These are phyloP conservation scores for Calliopsis andreniformis DNA, from an alignment of 1,140 invertebrate species.

Conservation along the genomic window DNA sequence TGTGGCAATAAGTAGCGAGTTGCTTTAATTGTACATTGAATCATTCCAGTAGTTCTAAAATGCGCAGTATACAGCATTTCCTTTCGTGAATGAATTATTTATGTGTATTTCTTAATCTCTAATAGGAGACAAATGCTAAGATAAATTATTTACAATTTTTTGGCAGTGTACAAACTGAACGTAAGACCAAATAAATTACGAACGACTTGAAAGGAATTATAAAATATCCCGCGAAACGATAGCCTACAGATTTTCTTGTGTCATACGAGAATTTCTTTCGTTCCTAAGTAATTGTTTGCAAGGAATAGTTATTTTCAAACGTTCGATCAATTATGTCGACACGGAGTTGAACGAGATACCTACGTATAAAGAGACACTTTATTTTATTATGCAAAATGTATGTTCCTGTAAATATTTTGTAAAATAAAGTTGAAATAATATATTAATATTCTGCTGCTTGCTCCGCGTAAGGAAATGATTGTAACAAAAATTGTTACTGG, in stretches of 20 bases:
- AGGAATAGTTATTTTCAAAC: conserved; percentile 19
- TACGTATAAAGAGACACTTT: conserved; percentile 37
- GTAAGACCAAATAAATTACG: not conserved
- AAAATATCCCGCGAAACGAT: not conserved
- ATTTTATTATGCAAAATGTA: conserved; percentile 53
- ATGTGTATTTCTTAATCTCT: not conserved
- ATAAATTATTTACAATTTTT: too few relatives aligned
- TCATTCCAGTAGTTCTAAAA: conserved; percentile 34
- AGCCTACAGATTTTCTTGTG: not conserved
- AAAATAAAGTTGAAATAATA: conserved; percentile 47
- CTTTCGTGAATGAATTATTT: not conserved
- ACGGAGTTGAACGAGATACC: not conserved
- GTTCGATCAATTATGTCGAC: not conserved
- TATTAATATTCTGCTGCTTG: not conserved
- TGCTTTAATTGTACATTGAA: conserved; percentile 24
- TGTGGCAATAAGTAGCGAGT: conserved; percentile 37
- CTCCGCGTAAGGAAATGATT: too few relatives aligned
- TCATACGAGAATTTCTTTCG: not conserved
- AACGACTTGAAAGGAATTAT: conserved; percentile 32
- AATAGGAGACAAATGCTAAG: too few relatives aligned
- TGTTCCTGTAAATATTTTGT: conserved; percentile 60
- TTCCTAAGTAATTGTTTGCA: conserved; percentile 25
- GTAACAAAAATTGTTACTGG: too few relatives aligned
- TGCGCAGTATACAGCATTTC: not conserved
- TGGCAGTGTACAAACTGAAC: too few relatives aligned